Evolutionary conservation across 2,888 invertebrate species (phyloP), one percentile per base, ranked within the genome.

Genomic region (Listrodromus nycthemerus): DNA sequence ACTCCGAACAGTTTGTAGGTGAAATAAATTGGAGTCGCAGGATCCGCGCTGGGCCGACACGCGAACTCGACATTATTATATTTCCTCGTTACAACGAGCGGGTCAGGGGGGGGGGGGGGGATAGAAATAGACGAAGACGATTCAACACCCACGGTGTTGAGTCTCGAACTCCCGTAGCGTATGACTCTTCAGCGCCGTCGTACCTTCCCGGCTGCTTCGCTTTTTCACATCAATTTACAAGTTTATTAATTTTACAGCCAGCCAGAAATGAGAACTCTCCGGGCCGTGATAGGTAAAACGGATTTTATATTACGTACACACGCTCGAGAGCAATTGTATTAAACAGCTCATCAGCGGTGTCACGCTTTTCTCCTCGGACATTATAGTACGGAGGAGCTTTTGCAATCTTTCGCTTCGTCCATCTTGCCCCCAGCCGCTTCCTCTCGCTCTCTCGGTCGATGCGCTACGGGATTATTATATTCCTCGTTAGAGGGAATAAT

Each of bases 181-280:
- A 76, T 71, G 67, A 27, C 69, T 71, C 55, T 21, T 30, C n/a
- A 16, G 41, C 33, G 10, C 63, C 63, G 4, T 27, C 8, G 65
- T 16, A 16, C 41, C 37, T 48, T 50, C 21, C n/a, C 6, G 30
- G 58, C 21, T 48, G 50, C 70, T 74, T 48, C 24, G 41, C 58
- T 75, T 73, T 84, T 84, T 69, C 83, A 52, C 80, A 84, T 84
- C 83, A 84, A 80, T 84, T 80, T 80, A 77, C 83, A 84, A 80
- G 63, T 84, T 80, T 84, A 84, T 80, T 77, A 84, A 84, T 77
- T 80, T 80, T 70, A 74, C 69, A n/a, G 66, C 50, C 21, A 24
- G 52, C 55, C 75, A 67, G 55, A 70, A 73, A 80, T 52, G 83
- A 45, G 67, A 84, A 74, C 52, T 80, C 76, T 10, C 69, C 71